Conservation (phyloP, 2,797 vertebrate species). For the Oryzias dopingdopingensis region DNA sequence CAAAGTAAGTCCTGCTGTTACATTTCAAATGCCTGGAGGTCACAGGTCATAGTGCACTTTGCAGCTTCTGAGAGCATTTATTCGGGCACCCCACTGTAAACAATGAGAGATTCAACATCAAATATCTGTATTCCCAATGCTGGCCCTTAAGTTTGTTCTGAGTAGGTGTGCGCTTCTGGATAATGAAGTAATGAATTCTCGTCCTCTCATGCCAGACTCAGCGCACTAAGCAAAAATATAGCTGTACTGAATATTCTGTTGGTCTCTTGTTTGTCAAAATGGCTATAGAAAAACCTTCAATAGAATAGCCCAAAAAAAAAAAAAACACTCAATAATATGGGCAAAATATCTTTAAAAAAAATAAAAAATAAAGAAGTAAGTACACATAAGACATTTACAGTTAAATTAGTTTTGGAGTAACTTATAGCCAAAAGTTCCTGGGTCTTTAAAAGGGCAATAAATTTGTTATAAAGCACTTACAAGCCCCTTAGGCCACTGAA, state of each 20-base stretch:
- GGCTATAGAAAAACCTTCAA: constrained; percentile 25
- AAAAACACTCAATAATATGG: constrained; percentile 46
- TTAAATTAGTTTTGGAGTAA: constrained; percentile 58
- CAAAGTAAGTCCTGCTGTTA: constrained; percentile 77
- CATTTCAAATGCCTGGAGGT: constrained; percentile 77
- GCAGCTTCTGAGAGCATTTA: constrained; percentile 75
- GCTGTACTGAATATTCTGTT: constrained; percentile 48
- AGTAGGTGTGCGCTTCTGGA: constrained; percentile 72
- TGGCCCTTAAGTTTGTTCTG: constrained; percentile 71
- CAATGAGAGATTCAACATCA: constrained; percentile 77
- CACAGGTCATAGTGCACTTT: constrained; percentile 76
- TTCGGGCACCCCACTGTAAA: constrained; percentile 77
- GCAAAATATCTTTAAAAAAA: constrained; percentile 58
- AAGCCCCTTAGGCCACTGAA: constrained; percentile 71
- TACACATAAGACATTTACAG: constrained; percentile 59
- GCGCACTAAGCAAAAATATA: constrained; percentile 71
- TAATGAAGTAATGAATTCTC: constrained; percentile 71
- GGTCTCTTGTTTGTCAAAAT: constrained; percentile 48
- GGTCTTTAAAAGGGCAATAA: constrained; percentile 79
- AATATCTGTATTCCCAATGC: constrained; percentile 75
- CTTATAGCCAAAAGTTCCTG: constrained; percentile 62
- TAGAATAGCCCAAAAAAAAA: constrained; percentile 13
- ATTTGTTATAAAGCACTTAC: constrained; percentile 78
- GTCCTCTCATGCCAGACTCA: constrained; percentile 50
- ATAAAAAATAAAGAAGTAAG: constrained; percentile 58